A percentile compares a stretch with the other conserved stretches of the same genome.
Conservation (phyloP, 2,797 vertebrate species). For the Gymnoscopelus microlampas region DNA sequence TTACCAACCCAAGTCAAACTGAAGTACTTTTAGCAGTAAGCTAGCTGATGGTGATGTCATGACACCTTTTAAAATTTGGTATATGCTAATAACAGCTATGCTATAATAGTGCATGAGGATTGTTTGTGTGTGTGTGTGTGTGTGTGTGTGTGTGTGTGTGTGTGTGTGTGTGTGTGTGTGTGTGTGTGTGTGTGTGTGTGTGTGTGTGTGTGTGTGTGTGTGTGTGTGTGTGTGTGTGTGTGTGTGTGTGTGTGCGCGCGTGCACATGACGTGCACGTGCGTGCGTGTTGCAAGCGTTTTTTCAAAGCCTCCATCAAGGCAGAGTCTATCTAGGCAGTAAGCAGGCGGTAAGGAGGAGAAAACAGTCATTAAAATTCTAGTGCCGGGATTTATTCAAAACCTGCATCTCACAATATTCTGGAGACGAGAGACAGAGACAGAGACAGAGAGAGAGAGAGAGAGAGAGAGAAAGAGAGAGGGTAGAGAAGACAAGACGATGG, state of each 20-base stretch:
- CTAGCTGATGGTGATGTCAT: no score
- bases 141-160: no score
- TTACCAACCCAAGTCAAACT: no score
- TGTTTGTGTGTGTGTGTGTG: no score
- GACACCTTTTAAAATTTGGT: no score
- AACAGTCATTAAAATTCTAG: conserved; percentile 67
- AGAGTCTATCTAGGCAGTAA: conserved; percentile 42
- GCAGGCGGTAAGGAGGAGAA: conserved; percentile 45
- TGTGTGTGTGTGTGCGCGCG: conserved; percentile 14
- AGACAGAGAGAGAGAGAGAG: conserved; percentile 5
- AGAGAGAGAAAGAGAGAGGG: background rate
- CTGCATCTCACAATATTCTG: conserved; percentile 55
- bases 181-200: background rate
- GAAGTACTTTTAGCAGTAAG: no score
- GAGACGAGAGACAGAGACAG: conserved; percentile 29
- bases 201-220: no score
- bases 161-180: conserved; percentile 13
- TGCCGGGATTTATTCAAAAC: conserved; percentile 64
- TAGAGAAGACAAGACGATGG: conserved; percentile 39
- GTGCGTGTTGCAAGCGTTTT: conserved; percentile 29
- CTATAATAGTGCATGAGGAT: no score
- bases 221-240: background rate
- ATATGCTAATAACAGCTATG: no score
- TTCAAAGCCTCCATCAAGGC: conserved; percentile 25
- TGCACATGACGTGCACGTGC: conserved; percentile 14